Base-by-base conservation (phyloP, 2,888 invertebrate genomes). In the Leptopilina drosophilae region DNA sequence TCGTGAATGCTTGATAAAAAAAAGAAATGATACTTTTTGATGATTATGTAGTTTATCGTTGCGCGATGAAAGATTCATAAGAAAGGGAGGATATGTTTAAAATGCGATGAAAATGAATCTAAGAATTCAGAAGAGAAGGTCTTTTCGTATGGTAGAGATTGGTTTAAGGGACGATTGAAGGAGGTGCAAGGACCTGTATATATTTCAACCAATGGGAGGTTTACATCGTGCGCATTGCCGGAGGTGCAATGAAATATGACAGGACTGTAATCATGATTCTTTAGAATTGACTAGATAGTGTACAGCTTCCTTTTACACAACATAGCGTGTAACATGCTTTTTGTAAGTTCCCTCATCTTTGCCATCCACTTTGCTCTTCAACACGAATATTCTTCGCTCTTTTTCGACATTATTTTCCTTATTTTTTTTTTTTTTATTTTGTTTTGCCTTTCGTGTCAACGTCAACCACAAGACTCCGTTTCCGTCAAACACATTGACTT, bases 241-340 rank as follows among this genome's bases (percentile, higher is more conserved):
- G 86, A 84, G 87, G 87, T 86, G 88, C 88, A 86, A 88, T 89
- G 87, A 89, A 88, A 87, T 87, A 89, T 87, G 89, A 87, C 88
- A 88, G 88, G 87, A 81, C 86, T 87, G 88, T 88, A 89, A 90
- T 90, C 89, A 89, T 83, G 88, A 86, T 87, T 86, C 87, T 86
- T 85, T 82, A 78, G 78, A 85, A 83, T 79, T 81, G 83, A 82
- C 86, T 86, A 85, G 83, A 78, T 77, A 81, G 73, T 56, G 79
- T 77, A 79, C 83, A 81, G 80, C 83, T 86, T 82, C 82, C 79
- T 80, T 73, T 73, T 73, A 33, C 56, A 53, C 33, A 73, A 56
- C 73, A 73, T 73, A 56, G 73, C 73, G 56, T 73, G 73, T 73
- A 53, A 33, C 73, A 73, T 73, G 9, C 56, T 53, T 56, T 73